Conservation (phyloP, 2,113 vertebrate species). For the Ciconia maguari region DNA sequence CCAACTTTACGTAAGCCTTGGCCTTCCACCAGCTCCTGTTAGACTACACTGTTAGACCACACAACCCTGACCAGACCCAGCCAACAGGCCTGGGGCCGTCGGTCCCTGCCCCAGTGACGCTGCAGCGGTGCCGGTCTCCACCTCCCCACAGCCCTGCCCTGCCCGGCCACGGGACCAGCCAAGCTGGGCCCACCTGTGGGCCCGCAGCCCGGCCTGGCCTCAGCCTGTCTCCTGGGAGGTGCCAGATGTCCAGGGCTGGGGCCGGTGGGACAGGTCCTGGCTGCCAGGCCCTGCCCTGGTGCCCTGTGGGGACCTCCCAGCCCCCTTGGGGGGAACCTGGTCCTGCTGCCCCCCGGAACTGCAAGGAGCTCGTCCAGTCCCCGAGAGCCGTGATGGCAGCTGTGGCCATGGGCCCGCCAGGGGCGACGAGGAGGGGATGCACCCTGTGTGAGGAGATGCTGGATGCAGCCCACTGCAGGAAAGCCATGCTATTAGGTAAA, state of each 20-base stretch:
- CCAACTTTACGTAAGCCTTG: too few species aligned
- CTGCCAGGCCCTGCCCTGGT: background rate
- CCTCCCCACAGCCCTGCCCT: background rate
- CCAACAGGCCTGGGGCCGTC: background rate
- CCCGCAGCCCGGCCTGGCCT: rapidly evolving
- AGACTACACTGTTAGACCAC: too few species aligned
- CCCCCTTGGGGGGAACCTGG: rapidly evolving
- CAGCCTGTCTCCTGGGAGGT: background rate
- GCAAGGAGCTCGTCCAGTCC: rapidly evolving
- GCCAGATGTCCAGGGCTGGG: too few species aligned
- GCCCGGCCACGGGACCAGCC: too few species aligned
- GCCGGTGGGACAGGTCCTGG: too few species aligned
- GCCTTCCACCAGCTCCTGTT: too few species aligned
- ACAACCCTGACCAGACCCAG: background rate
- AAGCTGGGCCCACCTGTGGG: background rate
- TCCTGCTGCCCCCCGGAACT: background rate
- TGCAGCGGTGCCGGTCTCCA: rapidly evolving
- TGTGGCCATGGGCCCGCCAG: background rate
- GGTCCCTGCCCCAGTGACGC: too few species aligned
- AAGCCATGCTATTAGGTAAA: background rate
- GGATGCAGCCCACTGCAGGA: rapidly evolving
- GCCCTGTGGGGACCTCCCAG: rapidly evolving
- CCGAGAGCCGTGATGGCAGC: background rate
- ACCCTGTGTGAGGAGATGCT: background rate
- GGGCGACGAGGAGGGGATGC: rapidly evolving